These are phyloP conservation scores for Drosophila ficusphila DNA, from an alignment of 1,140 invertebrate species.

Conservation along the genomic window DNA sequence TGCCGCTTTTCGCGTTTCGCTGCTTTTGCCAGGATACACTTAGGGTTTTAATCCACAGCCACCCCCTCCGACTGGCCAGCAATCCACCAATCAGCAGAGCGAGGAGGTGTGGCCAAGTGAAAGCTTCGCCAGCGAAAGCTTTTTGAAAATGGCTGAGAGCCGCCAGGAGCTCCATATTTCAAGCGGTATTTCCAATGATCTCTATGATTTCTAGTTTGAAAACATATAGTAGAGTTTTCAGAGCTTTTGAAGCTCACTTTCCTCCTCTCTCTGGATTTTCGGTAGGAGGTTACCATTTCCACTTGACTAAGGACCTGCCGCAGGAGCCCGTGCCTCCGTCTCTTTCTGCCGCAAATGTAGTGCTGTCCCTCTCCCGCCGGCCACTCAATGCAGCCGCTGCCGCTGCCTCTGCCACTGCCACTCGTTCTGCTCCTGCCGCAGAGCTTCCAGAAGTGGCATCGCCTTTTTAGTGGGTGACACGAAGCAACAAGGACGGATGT, in stretches of 20 bases:
- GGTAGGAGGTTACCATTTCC: conserved; percentile 76
- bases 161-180: not conserved
- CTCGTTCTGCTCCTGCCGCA: conserved; percentile 22
- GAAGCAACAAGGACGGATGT: conserved; percentile 85
- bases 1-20: too few relatives aligned
- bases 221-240: too few relatives aligned
- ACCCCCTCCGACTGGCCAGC: conserved; percentile 65
- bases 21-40: conserved; percentile 68
- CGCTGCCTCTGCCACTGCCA: conserved; percentile 10
- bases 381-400: conserved; percentile 36
- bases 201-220: conserved; percentile 5
- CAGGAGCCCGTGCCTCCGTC: conserved; percentile 14
- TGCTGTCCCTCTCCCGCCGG: conserved; percentile 42
- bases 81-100: conserved; percentile 78
- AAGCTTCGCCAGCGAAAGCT: conserved; percentile 44
- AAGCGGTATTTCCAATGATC: conserved; percentile 5
- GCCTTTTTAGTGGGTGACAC: conserved; percentile 84
- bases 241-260: conserved; percentile 27
- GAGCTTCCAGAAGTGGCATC: conserved; percentile 70
- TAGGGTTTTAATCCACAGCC: conserved; percentile 79
- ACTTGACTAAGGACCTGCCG: conserved; percentile 54
- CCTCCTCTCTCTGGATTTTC: not conserved
- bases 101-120: conserved; percentile 78
- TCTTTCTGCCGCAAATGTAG: conserved; percentile 3
- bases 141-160: conserved; percentile 60